phyloP scores from a whole-genome alignment of 2,888 invertebrate species.

The Hyalella azteca region DNA sequence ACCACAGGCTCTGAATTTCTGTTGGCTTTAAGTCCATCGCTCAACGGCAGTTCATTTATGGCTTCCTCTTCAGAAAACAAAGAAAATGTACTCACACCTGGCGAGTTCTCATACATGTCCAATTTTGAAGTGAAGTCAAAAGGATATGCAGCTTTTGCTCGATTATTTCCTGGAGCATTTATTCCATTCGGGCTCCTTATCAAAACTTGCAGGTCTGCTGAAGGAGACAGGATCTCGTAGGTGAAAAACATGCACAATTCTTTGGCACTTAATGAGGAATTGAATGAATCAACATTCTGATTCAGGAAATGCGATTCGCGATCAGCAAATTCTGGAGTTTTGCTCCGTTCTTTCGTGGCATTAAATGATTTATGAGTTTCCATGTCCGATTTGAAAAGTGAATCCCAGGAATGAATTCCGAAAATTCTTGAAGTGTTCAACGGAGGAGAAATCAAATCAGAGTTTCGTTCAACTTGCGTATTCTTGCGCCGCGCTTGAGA shows the following conservation, averaged over 20 bases:
- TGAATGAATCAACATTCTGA: too few relatives aligned
- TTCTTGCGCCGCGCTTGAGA: neutral
- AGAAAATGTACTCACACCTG: neutral
- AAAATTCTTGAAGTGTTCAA: neutral
- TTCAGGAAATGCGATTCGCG: too few relatives aligned
- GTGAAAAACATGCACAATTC: constrained; percentile 13
- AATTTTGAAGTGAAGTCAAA: neutral
- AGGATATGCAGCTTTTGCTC: neutral
- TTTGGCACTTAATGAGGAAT: too few relatives aligned
- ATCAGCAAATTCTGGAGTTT: too few relatives aligned
- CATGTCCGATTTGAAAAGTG: too few relatives aligned
- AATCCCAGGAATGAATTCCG: neutral
- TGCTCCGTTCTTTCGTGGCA: too few relatives aligned
- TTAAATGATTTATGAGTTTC: too few relatives aligned
- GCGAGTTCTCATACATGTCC: neutral
- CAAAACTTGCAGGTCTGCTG: constrained; percentile 31
- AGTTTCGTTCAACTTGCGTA: neutral
- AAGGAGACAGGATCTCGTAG: constrained; percentile 31
- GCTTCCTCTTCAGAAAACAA: neutral
- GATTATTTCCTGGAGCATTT: neutral
- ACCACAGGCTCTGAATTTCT: too few relatives aligned
- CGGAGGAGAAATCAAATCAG: constrained; percentile 33
- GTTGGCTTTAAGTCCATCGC: neutral
- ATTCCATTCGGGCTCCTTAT: neutral
- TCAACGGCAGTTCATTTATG: neutral